phyloP scores from a whole-genome alignment of 2,888 invertebrate species.

The Abrostola triplasia region DNA sequence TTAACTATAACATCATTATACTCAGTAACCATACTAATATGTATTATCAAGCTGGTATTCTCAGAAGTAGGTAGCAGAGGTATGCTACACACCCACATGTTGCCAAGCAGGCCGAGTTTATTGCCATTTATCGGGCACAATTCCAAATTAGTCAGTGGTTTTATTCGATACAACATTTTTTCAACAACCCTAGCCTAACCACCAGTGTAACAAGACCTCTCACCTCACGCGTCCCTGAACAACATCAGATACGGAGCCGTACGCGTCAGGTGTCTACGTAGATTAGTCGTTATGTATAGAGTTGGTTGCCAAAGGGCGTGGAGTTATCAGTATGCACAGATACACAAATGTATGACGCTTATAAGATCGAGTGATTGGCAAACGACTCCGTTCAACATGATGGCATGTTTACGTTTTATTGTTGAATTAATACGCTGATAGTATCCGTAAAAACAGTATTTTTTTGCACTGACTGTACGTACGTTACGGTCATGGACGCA shows the following conservation, averaged over 20 bases:
- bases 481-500: no score
- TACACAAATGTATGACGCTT: slow-evolving; percentile 54
- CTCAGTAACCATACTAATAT: no score
- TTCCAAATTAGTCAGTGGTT: no score
- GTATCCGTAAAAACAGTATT: no score
- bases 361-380: slow-evolving; percentile 23
- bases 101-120: no score
- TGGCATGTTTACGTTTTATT: not conserved
- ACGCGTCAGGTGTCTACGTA: slow-evolving; percentile 30
- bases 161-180: not conserved
- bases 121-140: no score
- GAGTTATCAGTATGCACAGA: slow-evolving; percentile 58
- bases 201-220: not conserved
- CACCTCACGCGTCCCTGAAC: not conserved
- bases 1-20: no score
- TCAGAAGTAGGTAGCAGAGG: no score
- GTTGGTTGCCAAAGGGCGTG: slow-evolving; percentile 76
- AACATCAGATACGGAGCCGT: not conserved
- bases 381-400: not conserved
- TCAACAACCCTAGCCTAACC: not conserved
- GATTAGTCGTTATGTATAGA: slow-evolving; percentile 68
- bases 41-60: no score
- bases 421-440: no score
- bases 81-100: no score
- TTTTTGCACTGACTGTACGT: no score